Base-by-base conservation (phyloP, 2,113 vertebrate genomes). In the Scolopax mira region DNA sequence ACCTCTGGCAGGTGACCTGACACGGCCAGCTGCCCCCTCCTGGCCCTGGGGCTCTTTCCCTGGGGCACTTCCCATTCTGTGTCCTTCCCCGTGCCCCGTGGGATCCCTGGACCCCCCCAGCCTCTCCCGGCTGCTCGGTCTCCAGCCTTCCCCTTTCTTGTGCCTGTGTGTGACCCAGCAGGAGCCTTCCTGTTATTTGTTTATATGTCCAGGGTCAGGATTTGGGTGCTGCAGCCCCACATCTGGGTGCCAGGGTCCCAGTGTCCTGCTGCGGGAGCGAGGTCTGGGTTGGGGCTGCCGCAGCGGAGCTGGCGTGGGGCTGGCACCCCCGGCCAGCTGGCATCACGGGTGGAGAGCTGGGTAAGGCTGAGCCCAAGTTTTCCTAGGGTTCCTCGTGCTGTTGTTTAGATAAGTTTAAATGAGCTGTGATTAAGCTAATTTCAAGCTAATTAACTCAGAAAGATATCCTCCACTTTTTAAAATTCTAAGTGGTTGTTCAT, bases 371-470 rank as follows among this genome's bases (percentile, higher is more conserved):
- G 89, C 91, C 96, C 97, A 97, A 97, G 88, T 96, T 96, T 97
- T 97, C 96, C 96, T 96, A 44, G 94, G 97, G 96, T 98, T 98
- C 97, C 97, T 98, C 87, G 55, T 96, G 97, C 98, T 98, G 98
- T 98, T 98, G 98, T 98, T 98, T 98, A 98, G 98, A 98, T 98
- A 97, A 98, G 98, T 98, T 98, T 98, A 98, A 99, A 98, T 98
- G 97, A 98, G 95, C 96, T 98, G 97, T 98, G 98, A 99, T 98
- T 99, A 98, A 98, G 97, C 97, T 98, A 97, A 98, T 98, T 98
- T 98, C 96, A 95, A 98, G 90, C 97, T 98, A 98, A 99, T 99
- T 98, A 98, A 98, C 98, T 97, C 96, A 92, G 96, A 98, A 98
- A 98, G 96, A 98, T 98, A 98, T 98, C 96, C 95, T 97, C 98